Base-by-base conservation (phyloP, 2,888 invertebrate species). In the Boloria euphrosyne region DNA sequence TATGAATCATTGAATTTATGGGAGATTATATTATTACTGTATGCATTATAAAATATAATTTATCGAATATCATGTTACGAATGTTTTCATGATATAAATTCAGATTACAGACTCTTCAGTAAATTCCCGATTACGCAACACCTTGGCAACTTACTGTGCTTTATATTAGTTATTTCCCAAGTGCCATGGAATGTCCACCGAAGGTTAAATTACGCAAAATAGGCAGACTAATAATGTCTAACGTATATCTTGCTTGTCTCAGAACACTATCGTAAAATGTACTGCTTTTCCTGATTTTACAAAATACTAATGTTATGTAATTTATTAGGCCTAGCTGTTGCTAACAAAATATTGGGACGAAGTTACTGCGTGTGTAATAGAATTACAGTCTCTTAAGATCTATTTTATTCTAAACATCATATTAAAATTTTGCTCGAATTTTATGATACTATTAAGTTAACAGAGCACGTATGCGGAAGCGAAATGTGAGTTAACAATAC, bases 181-280 rank as follows among this genome's bases (percentile, higher is more conserved):
- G 49, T 54, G 54, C 47, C 38, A 54, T 59, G 65, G 47, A 53
- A 62, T 53, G 22, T 53, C 47, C 38, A 16, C 10, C 58, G 13
- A 53, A 58, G n/a, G 57, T 57, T 52, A 57, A 62, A 38, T 46
- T 54, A 61, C 31, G 50, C 55, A 54, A 46, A 60, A 18, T 44
- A 49, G 18, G 47, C 17, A 43, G 14, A 6, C 31, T 46, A 53
- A 57, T 57, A 62, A 51, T 44, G 22, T 49, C 14, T 47, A 43
- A 13, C 17, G 59, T 13, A 59, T 59, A 59, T 65, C 58, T 59
- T 22, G 31, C 13, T n/a, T 49, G 44, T 65, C 52, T 53, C n/a
- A 44, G 51, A 55, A 57, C 51, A 51, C 27, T 52, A 51, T 64
- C 10, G 22, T 62, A 51, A 57, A 64, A 51, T 64, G 38, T 49